Evolutionary conservation across 2,888 invertebrate genomes (phyloP).

Genomic region (Meteorus cinctellus): DNA sequence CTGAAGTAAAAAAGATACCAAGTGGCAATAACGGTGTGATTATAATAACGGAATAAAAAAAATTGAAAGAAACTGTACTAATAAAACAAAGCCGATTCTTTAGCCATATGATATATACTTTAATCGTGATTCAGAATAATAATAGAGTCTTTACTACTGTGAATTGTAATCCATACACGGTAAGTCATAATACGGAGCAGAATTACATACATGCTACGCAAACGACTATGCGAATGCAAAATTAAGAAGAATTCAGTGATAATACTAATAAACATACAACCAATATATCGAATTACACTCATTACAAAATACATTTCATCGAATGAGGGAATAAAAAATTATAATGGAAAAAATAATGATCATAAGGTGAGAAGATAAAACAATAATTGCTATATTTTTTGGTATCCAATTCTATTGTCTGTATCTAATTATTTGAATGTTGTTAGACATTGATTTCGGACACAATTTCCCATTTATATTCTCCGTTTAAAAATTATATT

Average conservation of each 20-base stretch:
- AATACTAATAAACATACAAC: slow-evolving; percentile 15
- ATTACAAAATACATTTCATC: slow-evolving; percentile 11
- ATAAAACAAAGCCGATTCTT: slow-evolving; percentile 13
- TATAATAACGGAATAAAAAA: slow-evolving; percentile 36
- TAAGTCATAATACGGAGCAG: slow-evolving; percentile 36
- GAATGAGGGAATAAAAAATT: slow-evolving; percentile 26
- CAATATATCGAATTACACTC: neutral
- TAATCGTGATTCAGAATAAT: slow-evolving; percentile 32
- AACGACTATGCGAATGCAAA: slow-evolving; percentile 25
- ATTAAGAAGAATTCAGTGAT: slow-evolving; percentile 12
- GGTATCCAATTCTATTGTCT: neutral
- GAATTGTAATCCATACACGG: slow-evolving; percentile 39
- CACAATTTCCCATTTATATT: slow-evolving; percentile 7
- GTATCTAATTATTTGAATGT: slow-evolving; percentile 1
- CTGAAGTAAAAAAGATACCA: slow-evolving; percentile 2
- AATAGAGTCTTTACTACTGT: slow-evolving; percentile 27
- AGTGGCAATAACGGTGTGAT: slow-evolving; percentile 23
- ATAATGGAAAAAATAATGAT: slow-evolving; percentile 6
- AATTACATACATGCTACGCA: slow-evolving; percentile 51
- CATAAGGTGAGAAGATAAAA: neutral
- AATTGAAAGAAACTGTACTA: neutral
- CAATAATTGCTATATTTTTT: slow-evolving; percentile 9
- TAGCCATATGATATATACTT: slow-evolving; percentile 30
- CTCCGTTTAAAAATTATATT: neutral
- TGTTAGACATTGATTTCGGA: neutral